Conservation (phyloP, 2,113 vertebrate genomes). For the Hoplias malabaricus region DNA sequence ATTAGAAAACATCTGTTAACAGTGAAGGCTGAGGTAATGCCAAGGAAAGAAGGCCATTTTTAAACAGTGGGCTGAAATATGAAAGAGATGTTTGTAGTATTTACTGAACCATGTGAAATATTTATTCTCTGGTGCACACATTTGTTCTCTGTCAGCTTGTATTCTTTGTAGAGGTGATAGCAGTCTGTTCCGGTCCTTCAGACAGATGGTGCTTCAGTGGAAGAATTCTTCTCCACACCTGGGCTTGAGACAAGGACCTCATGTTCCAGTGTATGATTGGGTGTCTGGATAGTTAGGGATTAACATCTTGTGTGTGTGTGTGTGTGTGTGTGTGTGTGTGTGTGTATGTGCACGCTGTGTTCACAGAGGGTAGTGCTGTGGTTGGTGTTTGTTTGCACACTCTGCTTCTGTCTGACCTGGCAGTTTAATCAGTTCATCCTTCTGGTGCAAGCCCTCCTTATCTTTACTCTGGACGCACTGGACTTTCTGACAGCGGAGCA, state of each 20-base stretch:
- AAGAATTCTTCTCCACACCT: conserved; percentile 3
- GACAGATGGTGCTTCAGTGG: conserved; percentile 32
- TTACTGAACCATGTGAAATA: conserved; percentile 1
- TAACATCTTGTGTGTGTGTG: conserved; percentile 4
- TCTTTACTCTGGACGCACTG: conserved; percentile 85
- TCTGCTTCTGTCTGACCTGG: conserved; percentile 93
- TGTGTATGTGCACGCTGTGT: conserved; percentile 44
- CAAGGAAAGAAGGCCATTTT: neutral
- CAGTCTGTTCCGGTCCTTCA: neutral
- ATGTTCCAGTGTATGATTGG: conserved; percentile 23
- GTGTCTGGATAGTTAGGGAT: conserved; percentile 9
- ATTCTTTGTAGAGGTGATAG: neutral
- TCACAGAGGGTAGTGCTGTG: conserved; percentile 83
- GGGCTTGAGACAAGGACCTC: conserved; percentile 11
- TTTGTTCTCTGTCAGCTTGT: conserved; percentile 36
- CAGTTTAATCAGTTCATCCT: conserved; percentile 98
- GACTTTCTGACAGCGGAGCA: conserved; percentile 83
- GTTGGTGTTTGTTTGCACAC: conserved; percentile 84
- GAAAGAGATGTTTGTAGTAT: conserved; percentile 19
- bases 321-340: conserved; percentile 27
- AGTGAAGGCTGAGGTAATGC: neutral
- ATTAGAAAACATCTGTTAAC: too few relatives aligned
- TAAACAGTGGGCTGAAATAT: conserved; percentile 4
- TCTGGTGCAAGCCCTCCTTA: conserved; percentile 85
- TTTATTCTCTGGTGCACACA: conserved; percentile 15